Conservation (phyloP, 2,113 vertebrate species). For the Sinocyclocheilus maitianheensis region DNA sequence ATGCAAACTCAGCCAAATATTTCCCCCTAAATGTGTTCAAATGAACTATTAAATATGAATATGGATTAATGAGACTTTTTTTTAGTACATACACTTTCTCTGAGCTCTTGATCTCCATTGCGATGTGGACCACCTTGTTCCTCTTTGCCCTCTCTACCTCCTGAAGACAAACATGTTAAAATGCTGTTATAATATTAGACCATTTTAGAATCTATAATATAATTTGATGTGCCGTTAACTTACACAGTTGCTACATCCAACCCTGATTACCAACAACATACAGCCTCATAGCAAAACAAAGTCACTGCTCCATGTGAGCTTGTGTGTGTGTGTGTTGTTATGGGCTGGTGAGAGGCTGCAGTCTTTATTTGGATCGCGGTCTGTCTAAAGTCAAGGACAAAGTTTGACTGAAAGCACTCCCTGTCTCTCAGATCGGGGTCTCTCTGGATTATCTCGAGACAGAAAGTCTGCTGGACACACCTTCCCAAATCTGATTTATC, state of each 20-base stretch:
- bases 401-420: slow-evolving; percentile 51
- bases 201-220: neutral
- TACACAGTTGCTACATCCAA: slow-evolving; percentile 42
- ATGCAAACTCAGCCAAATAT: neutral
- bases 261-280: slow-evolving; percentile 35
- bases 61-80: too few relatives aligned
- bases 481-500: neutral
- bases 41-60: too few relatives aligned
- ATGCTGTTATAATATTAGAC: neutral
- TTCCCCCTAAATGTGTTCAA: neutral
- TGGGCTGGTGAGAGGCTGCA: neutral
- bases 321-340: neutral
- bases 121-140: slow-evolving; percentile 91
- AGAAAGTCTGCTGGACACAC: slow-evolving; percentile 5
- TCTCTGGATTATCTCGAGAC: slow-evolving; percentile 3
- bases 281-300: slow-evolving; percentile 29
- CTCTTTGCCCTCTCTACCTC: slow-evolving; percentile 72
- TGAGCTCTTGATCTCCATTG: slow-evolving; percentile 95
- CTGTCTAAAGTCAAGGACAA: slow-evolving; percentile 28
- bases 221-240: slow-evolving; percentile 3
- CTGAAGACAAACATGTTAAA: slow-evolving; percentile 47
- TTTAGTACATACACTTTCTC: slow-evolving; percentile 92
- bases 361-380: slow-evolving; percentile 50
- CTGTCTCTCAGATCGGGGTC: slow-evolving; percentile 32
- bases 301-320: neutral